phyloP scores from a whole-genome alignment of 2,888 invertebrate genomes.

The Altica lythri region DNA sequence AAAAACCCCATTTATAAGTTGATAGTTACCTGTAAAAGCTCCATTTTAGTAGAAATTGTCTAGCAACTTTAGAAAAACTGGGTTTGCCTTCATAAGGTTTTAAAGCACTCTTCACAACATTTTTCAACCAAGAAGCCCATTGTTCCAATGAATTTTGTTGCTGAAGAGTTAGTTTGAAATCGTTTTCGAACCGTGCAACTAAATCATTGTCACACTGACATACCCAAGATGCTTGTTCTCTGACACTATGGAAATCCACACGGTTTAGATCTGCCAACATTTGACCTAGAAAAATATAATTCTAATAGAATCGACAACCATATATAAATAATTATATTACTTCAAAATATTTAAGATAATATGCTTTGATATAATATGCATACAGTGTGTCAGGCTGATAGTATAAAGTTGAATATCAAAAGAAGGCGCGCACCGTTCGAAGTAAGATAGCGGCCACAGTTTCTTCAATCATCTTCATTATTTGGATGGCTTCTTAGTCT shows the following conservation, averaged over 20 bases:
- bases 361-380: no score
- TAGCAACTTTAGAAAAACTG: slow-evolving; percentile 81
- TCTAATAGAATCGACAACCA: no score
- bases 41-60: slow-evolving; percentile 97
- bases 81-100: slow-evolving; percentile 85
- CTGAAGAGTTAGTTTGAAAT: slow-evolving; percentile 90
- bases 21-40: slow-evolving; percentile 90
- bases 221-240: slow-evolving; percentile 66
- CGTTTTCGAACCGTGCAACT: slow-evolving; percentile 80
- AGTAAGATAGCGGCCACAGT: no score
- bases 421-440: no score
- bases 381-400: no score
- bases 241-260: slow-evolving; percentile 97
- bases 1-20: no score
- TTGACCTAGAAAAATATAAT: slow-evolving; percentile 69
- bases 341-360: no score
- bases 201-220: slow-evolving; percentile 89
- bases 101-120: slow-evolving; percentile 87
- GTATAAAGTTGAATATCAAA: no score
- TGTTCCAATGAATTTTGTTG: slow-evolving; percentile 93
- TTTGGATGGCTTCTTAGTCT: no score
- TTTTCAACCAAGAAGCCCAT: slow-evolving; percentile 97
- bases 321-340: no score
- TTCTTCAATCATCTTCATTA: no score
- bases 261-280: slow-evolving; percentile 96